phyloP scores from a whole-genome alignment of 1,140 invertebrate genomes.

The Aricia agestis region DNA sequence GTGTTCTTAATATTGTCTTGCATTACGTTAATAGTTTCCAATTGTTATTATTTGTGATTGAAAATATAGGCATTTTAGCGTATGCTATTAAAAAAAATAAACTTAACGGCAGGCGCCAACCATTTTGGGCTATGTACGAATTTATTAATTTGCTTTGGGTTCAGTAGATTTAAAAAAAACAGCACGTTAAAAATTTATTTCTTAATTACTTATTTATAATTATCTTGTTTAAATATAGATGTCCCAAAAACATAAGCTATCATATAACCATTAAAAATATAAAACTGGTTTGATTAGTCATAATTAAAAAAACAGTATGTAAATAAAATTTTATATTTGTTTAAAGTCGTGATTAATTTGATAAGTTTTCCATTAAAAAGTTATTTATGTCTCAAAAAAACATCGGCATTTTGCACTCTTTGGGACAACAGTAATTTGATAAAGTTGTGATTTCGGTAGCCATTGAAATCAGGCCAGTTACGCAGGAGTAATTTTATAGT shows the following conservation, averaged over 20 bases:
- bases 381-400: neutral
- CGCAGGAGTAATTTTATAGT: no score
- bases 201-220: no score
- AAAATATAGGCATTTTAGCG: neutral
- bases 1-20: neutral
- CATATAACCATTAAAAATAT: neutral
- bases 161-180: neutral
- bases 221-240: no score
- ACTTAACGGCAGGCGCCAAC: neutral
- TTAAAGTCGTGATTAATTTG: neutral
- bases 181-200: no score
- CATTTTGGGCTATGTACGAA: neutral
- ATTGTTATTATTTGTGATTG: neutral
- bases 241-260: neutral
- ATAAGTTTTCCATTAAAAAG: neutral
- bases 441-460: no score
- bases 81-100: neutral
- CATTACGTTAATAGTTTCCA: neutral
- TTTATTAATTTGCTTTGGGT: neutral
- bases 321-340: neutral
- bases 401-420: neutral
- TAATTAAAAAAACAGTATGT: neutral
- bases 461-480: no score
- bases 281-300: neutral
- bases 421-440: neutral